Evolutionary conservation across 2,888 invertebrate genomes (phyloP), one percentile per base, ranked within the genome.

Genomic region (Ochropleura plecta): DNA sequence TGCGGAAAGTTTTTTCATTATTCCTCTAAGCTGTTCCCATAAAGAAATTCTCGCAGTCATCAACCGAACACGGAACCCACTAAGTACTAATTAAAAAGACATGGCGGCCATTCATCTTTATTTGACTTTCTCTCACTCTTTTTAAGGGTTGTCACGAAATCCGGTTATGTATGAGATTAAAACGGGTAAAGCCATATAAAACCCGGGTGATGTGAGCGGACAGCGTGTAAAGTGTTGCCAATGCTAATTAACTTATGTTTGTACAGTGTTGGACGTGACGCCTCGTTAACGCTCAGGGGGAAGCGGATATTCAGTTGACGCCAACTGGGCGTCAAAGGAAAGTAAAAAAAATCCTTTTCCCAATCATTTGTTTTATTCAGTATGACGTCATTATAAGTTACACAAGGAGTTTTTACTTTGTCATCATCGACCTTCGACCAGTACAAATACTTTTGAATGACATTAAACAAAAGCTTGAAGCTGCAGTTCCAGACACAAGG

Each of bases 41-140:
- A 86, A 87, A 88, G 85, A 84, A 85, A 84, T 86, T 84, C 82
- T 75, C 68, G 40, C 73, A 81, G 83, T 84, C 81, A 86, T 88
- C 79, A 72, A n/a, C 46, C 74, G 81, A 75, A 85, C 85, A 83
- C 79, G 65, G 76, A 82, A 82, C 81, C 81, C 70, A 63, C 78
- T 81, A 82, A 86, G 82, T 85, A 83, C 86, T 91, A 88, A 91
- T 91, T 91, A 90, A 88, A 88, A 85, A 78, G 83, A 84, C 86
- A 87, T 87, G 78, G 69, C 77, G 73, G 70, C 71, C 78, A 78
- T 87, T 87, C 86, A 74, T 79, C 71, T 78, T n/a, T 70, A 57
- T 68, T 81, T 70, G 51, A 70, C 71, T 78, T 70, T 84, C 79
- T 60, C 49, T 59, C 59, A 69, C 20, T 72, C 76, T 74, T 66